Conservation (phyloP, 2,888 invertebrate genomes). For the Silvanus unidentatus region DNA sequence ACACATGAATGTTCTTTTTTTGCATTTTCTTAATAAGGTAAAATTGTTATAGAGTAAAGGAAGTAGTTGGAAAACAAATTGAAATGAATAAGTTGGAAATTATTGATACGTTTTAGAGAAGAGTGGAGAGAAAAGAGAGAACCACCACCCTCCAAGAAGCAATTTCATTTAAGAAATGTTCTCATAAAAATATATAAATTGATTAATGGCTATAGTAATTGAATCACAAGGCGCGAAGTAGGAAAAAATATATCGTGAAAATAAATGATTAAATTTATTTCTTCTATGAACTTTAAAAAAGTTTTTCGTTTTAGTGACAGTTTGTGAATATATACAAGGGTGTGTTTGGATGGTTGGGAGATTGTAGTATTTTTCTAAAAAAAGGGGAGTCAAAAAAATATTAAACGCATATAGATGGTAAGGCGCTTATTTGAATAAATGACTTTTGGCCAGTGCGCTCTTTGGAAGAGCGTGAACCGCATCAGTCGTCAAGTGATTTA, state of each 20-base stretch:
- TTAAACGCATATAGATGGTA: constrained; percentile 22
- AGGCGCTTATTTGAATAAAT: constrained; percentile 39
- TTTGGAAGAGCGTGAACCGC: constrained; percentile 37
- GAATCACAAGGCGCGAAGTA: constrained; percentile 44
- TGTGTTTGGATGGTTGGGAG: no score
- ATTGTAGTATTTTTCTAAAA: no score
- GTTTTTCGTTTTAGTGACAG: constrained; percentile 38
- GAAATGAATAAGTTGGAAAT: constrained; percentile 2
- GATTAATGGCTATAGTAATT: constrained; percentile 46
- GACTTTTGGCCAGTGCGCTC: constrained; percentile 30
- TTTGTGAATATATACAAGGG: constrained; percentile 25
- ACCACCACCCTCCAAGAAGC: background rate
- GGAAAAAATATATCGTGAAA: constrained; percentile 38
- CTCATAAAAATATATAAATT: constrained; percentile 45
- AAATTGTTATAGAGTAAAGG: no score
- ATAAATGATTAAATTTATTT: constrained; percentile 44
- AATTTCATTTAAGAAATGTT: constrained; percentile 44
- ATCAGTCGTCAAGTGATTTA: constrained; percentile 37
- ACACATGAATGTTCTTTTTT: no score
- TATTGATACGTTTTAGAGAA: background rate
- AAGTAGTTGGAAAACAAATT: background rate
- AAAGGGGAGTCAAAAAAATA: no score
- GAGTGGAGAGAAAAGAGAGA: no score
- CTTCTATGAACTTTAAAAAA: constrained; percentile 40
- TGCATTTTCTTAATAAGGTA: no score